Evolutionary conservation across 1,140 invertebrate species (phyloP), one percentile per base, ranked within the genome.

Genomic region (Mercenaria mercenaria): DNA sequence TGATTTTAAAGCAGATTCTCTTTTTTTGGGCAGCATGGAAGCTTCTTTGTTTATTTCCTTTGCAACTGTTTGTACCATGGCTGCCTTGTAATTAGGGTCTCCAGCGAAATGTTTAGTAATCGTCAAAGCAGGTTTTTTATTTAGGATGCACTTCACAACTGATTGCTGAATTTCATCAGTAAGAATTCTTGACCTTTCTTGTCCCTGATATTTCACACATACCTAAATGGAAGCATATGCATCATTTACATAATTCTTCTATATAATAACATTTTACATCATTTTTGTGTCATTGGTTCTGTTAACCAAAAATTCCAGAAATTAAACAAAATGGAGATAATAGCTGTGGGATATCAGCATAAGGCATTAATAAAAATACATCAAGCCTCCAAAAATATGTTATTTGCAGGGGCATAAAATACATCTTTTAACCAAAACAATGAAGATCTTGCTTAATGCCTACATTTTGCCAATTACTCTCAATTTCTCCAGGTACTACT

Each of bases 131-230:
- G n/a, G n/a, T 64, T 64, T 64, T 29, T 15, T 20, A 3, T 64
- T 64, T 11, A 64, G 4, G 39, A 74, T 74, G 8, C 13, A 20
- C 20, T 47, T 74, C 34, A 74, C 1, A 2, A 41, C 69, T 32
- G 34, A 39, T 32, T 74, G 15, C 23, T 74, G 18, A 2, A 47
- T n/a, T 39, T 74, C 39, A 26, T 74, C 69, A 23, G 34, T 74
- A 26, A 74, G 6, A 39, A 74, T 74, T 74, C n/a, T 74, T 39
- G 69, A 74, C 29, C 69, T 39, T 29, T 74, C 69, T 15, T 64
- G 26, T 29, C 26, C 59, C 11, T 64, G n/a, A 26, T 64, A 64
- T 29, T 29, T 29, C n/a, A 64, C n/a, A 64, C n/a, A 29, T n/a
- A 64, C 59, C 59, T 47, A n/a, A n/a, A n/a, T 56, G 52, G 20